phyloP scores from a whole-genome alignment of 2,113 vertebrate genomes.

The Myanophis thanlyinensis region DNA sequence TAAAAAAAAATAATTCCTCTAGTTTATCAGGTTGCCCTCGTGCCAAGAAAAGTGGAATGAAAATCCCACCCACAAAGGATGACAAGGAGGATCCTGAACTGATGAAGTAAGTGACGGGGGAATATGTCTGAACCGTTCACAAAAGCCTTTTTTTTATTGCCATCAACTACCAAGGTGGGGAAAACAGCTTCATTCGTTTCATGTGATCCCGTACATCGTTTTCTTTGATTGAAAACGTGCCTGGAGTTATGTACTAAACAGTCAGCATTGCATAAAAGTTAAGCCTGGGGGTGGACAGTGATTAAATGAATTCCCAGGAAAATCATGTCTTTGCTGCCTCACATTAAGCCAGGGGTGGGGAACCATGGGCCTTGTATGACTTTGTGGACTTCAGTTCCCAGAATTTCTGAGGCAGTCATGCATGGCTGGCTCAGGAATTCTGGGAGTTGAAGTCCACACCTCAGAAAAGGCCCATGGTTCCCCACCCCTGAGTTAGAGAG shows the following conservation, averaged over 20 bases:
- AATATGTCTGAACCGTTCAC: not conserved
- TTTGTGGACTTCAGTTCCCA: too few species aligned
- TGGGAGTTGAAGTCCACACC: too few species aligned
- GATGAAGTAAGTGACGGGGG: constrained; percentile 89
- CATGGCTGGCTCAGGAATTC: too few species aligned
- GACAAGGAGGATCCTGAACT: constrained; percentile 98
- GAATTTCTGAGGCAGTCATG: too few species aligned
- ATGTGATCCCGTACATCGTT: not conserved
- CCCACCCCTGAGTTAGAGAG: too few species aligned
- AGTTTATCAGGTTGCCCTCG: constrained; percentile 99
- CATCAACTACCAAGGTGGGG: not conserved
- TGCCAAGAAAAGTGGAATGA: constrained; percentile 99
- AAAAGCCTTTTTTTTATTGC: not conserved
- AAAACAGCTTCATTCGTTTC: not conserved
- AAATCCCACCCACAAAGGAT: constrained; percentile 93
- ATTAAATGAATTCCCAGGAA: not conserved
- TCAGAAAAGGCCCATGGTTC: too few species aligned
- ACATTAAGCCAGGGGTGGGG: not conserved
- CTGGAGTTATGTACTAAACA: not conserved
- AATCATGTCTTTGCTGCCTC: too few species aligned
- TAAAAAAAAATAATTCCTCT: constrained; percentile 54
- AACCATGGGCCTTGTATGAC: too few species aligned
- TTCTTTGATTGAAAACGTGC: not conserved
- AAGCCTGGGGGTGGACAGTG: not conserved
- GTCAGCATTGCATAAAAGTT: not conserved